A percentile compares a stretch with the other conserved stretches of the same genome.
phyloP scores from a whole-genome alignment of 2,113 vertebrate genomes.

The Gymnarchus niloticus region DNA sequence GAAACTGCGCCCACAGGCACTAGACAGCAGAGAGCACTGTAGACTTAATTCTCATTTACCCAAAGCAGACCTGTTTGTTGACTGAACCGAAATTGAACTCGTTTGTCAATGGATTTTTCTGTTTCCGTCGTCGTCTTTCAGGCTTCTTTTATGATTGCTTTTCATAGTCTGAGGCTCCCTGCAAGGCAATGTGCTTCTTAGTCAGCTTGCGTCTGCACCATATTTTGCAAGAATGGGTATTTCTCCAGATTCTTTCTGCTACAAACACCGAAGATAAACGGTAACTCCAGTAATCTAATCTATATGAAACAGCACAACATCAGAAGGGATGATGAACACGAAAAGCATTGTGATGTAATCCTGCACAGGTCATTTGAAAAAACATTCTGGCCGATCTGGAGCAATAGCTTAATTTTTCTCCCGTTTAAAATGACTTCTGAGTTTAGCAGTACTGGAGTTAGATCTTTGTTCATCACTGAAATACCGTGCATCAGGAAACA shows the following conservation, averaged over 20 bases:
- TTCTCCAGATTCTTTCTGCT: neutral
- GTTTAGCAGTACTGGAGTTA: neutral
- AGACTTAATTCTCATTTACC: neutral
- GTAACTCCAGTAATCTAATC: neutral
- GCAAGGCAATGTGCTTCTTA: neutral
- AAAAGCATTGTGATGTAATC: neutral
- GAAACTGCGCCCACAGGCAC: neutral
- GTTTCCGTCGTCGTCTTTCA: neutral
- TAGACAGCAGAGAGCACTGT: constrained; percentile 10
- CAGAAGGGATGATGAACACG: neutral
- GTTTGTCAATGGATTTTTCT: neutral
- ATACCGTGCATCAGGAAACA: neutral
- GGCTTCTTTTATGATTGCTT: neutral
- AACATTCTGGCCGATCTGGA: neutral
- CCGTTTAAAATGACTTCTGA: neutral
- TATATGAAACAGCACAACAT: neutral
- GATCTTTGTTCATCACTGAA: neutral
- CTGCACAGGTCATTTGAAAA: neutral
- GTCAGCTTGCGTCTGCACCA: neutral
- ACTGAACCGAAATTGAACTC: neutral
- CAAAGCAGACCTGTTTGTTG: too few relatives aligned
- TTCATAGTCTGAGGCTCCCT: neutral
- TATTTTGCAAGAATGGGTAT: neutral
- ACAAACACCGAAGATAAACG: neutral
- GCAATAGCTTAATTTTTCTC: neutral